Evolutionary conservation across 2,797 vertebrate species (phyloP).

Genomic region (Gallirallus australis): DNA sequence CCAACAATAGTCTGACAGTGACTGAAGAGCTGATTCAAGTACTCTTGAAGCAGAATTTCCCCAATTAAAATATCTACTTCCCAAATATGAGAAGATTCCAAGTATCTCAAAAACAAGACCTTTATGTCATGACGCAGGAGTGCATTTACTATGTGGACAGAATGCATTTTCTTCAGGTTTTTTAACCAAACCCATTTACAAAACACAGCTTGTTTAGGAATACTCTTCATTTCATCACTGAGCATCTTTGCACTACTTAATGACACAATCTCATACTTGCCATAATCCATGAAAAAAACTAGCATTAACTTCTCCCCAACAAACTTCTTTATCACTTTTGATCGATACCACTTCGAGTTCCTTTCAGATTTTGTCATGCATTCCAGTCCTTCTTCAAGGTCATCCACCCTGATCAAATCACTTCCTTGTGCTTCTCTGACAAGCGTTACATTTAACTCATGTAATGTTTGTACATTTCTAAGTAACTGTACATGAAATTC

Average conservation of each 20-base stretch:
- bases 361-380: slow-evolving; percentile 78
- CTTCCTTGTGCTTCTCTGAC: slow-evolving; percentile 53
- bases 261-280: slow-evolving; percentile 71
- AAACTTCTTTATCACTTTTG: slow-evolving; percentile 71
- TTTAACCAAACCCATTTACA: slow-evolving; percentile 77
- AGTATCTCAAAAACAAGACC: slow-evolving; percentile 77
- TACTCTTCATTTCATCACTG: slow-evolving; percentile 32
- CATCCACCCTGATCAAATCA: slow-evolving; percentile 38
- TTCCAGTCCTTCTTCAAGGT: slow-evolving; percentile 76
- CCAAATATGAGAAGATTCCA: slow-evolving; percentile 75
- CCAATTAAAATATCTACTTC: slow-evolving; percentile 80
- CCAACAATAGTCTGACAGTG: not conserved
- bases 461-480: slow-evolving; percentile 54
- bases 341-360: slow-evolving; percentile 76
- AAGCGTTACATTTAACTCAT: slow-evolving; percentile 67
- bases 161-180: slow-evolving; percentile 19
- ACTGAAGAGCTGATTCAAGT: slow-evolving; percentile 23
- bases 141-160: slow-evolving; percentile 40
- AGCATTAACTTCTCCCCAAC: slow-evolving; percentile 49
- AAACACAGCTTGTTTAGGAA: slow-evolving; percentile 78
- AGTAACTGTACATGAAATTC: slow-evolving; percentile 79
- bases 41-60: slow-evolving; percentile 48
- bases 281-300: slow-evolving; percentile 83
- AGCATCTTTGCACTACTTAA: slow-evolving; percentile 61
- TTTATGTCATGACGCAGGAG: slow-evolving; percentile 72